These are phyloP conservation scores for Morus bassanus DNA, from an alignment of 2,797 vertebrate species.

Conservation along the genomic window DNA sequence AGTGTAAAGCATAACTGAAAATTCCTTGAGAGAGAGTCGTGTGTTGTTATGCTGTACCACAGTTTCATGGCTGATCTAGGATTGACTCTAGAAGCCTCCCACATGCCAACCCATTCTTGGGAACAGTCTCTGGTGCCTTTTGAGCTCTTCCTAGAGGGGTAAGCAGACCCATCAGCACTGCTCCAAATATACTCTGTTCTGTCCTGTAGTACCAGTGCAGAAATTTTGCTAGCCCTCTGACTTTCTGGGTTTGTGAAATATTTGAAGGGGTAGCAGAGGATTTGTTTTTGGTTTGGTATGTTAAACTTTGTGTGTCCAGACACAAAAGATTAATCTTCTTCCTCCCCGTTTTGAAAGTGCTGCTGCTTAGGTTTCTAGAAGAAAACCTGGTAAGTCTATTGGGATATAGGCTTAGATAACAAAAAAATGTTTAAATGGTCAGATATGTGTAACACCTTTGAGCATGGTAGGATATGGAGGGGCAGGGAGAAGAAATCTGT, in stretches of 20 bases:
- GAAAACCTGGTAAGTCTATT: accelerated
- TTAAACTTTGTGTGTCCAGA: not conserved
- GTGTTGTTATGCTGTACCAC: not conserved
- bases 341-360: not conserved
- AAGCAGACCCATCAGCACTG: not conserved
- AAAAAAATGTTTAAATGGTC: not conserved
- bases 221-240: not conserved
- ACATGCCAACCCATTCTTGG: accelerated
- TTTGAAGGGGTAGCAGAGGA: not conserved
- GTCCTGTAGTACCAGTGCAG: not conserved
- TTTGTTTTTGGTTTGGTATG: not conserved
- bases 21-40: not conserved
- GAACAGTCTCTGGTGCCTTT: not conserved
- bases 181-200: not conserved
- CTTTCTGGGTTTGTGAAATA: not conserved
- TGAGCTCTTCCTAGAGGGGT: not conserved
- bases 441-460: not conserved
- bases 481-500: not conserved
- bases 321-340: not conserved
- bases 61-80: not conserved
- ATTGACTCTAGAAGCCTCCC: not conserved
- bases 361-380: not conserved
- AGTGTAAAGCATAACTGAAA: not conserved
- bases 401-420: not conserved
- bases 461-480: not conserved